Conservation (phyloP, 2,797 vertebrate genomes). For the Molothrus aeneus region DNA sequence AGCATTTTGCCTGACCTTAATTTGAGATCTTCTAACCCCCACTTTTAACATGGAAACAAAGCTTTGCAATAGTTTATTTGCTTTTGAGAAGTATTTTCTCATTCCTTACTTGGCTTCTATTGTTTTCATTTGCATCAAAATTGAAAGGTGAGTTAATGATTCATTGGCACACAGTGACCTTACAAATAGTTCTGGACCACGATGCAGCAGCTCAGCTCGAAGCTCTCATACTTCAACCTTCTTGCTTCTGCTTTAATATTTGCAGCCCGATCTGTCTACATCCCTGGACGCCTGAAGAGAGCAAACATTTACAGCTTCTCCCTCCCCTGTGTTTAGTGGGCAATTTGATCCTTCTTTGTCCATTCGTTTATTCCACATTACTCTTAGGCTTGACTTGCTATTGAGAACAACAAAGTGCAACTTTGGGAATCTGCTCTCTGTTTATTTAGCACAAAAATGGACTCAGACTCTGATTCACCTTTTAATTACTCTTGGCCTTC, state of each 20-base stretch:
- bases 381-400: constrained; percentile 66
- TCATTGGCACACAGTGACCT: constrained; percentile 84
- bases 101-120: constrained; percentile 48
- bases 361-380: constrained; percentile 76
- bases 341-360: constrained; percentile 77
- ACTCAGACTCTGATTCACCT: constrained; percentile 94
- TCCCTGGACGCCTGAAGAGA: constrained; percentile 78
- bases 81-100: constrained; percentile 36
- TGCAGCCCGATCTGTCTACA: constrained; percentile 76
- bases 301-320: constrained; percentile 77
- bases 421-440: constrained; percentile 39
- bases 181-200: constrained; percentile 78
- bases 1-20: constrained; percentile 35
- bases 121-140: constrained; percentile 78
- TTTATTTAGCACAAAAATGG: constrained; percentile 77
- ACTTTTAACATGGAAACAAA: constrained; percentile 42
- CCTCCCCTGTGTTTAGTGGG: constrained; percentile 72
- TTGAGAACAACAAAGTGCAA: constrained; percentile 54
- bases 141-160: constrained; percentile 88
- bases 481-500: constrained; percentile 99
- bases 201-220: constrained; percentile 61
- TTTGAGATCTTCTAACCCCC: constrained; percentile 1
- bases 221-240: constrained; percentile 57
- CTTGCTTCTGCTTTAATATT: constrained; percentile 75
- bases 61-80: constrained; percentile 11